Conservation (phyloP, 2,113 vertebrate species). For the Eudyptes chrysolophus region DNA sequence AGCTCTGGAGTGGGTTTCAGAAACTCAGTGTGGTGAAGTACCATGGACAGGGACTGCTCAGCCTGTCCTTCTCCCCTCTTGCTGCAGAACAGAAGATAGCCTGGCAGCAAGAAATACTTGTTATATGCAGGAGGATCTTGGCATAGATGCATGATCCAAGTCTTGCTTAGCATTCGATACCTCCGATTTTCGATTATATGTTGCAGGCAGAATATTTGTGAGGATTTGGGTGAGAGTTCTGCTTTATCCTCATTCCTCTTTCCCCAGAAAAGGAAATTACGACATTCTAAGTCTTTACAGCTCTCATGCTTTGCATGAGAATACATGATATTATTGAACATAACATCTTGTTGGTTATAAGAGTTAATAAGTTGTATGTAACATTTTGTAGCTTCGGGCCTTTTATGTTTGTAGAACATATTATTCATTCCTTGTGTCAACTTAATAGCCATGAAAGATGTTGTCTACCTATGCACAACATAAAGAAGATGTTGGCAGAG, state of each 20-base stretch:
- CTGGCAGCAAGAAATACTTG: neutral
- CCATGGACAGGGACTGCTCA: conserved; percentile 42
- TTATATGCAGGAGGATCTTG: neutral
- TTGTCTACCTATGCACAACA: neutral
- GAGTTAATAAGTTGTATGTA: neutral
- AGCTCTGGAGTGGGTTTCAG: neutral
- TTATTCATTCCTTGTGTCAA: neutral
- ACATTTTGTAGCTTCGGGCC: neutral
- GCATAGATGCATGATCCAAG: too few relatives aligned
- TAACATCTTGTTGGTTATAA: neutral
- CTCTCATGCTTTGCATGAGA: neutral
- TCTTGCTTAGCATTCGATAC: neutral
- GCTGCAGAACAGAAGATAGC: neutral
- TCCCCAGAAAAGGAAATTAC: neutral
- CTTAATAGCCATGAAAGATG: neutral
- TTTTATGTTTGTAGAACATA: neutral
- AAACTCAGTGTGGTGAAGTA: accelerated
- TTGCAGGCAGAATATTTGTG: neutral
- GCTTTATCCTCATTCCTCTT: neutral
- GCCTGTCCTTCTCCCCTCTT: neutral
- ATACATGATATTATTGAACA: neutral
- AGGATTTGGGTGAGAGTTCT: neutral
- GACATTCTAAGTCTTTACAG: neutral
- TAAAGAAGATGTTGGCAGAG: neutral
- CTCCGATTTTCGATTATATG: neutral